Base-by-base conservation (phyloP, 2,888 invertebrate genomes). In the Calameuta idolon region DNA sequence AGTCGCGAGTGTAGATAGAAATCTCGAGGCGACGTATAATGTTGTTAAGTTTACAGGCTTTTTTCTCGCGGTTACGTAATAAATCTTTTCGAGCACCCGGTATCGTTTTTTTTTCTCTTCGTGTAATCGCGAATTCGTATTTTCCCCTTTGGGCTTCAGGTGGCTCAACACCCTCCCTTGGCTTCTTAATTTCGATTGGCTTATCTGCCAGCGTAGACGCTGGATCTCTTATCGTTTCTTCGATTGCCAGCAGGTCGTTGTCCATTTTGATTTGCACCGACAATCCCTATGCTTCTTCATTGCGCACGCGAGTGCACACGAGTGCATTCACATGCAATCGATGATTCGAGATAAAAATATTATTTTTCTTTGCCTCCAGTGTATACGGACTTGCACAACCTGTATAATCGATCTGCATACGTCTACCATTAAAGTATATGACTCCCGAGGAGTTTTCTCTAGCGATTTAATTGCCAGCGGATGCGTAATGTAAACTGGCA, bases 1-100 rank as follows among this genome's bases (percentile, higher is more conserved):
- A 31, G 34, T 71, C 33, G 12, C 30, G 71, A 71, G 71, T 71
- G 9, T 31, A 12, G 31, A 15, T 34, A 71, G 71, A 71, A 33
- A 71, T 71, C 71, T 71, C 12, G 31, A 5, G 71, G 31, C 34
- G 34, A 71, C 71, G 12, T 31, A 30, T 31, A 71, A 34, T 71
- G 71, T 34, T 71, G 33, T 71, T 71, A 71, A 33, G 71, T 31
- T 71, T 31, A 15, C 71, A 71, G 71, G 23, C 71, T 71, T 71
- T 71, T 71, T 71, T 31, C 71, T 71, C 12, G 12, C 4, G 31
- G 71, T 34, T 23, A 9, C 5, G 23, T 71, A 31, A 71, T 71
- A 71, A 71, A 71, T 71, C 71, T 31, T 71, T 71, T 1, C 3
- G 23, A 71, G 34, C 34, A 30, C 12, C 35, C n/a, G 78, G 37